Percentiles rank a stretch among this genome's conserved stretches.
These are phyloP conservation scores for Diceros bicornis DNA, from an alignment of 2,797 vertebrate genomes.

Conservation along the genomic window DNA sequence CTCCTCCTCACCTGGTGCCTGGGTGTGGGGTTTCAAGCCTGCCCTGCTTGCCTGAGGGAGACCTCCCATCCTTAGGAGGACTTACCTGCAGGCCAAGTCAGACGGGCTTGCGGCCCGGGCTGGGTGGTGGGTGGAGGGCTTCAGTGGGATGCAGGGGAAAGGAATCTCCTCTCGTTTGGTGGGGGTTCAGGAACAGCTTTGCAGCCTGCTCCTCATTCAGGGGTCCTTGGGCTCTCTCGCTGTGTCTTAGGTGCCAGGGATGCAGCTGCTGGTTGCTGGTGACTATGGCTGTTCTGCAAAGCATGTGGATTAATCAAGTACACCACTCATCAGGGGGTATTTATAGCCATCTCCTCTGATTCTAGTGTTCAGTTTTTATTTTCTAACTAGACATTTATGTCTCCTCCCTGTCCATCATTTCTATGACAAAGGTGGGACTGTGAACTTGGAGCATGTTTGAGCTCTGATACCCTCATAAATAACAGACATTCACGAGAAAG, in stretches of 20 bases:
- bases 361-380: slow-evolving; percentile 49
- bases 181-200: neutral
- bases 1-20: neutral
- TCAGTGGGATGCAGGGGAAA: no score
- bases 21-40: neutral
- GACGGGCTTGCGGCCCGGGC: neutral
- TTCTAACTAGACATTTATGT: neutral
- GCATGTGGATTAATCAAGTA: neutral
- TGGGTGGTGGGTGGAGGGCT: neutral
- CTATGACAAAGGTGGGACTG: neutral
- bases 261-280: neutral
- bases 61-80: neutral
- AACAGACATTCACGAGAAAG: neutral
- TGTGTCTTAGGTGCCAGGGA: neutral
- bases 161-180: neutral
- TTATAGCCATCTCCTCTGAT: neutral
- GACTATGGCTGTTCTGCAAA: neutral
- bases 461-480: neutral
- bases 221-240: neutral
- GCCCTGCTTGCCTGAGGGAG: neutral
- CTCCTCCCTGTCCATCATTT: neutral
- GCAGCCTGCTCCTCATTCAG: neutral
- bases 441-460: neutral
- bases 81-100: no score
- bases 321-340: neutral